A percentile compares a stretch with the other conserved stretches of the same genome.
These are phyloP conservation scores for Gorsachius goisagi DNA, from an alignment of 2,113 vertebrate species.

Conservation along the genomic window DNA sequence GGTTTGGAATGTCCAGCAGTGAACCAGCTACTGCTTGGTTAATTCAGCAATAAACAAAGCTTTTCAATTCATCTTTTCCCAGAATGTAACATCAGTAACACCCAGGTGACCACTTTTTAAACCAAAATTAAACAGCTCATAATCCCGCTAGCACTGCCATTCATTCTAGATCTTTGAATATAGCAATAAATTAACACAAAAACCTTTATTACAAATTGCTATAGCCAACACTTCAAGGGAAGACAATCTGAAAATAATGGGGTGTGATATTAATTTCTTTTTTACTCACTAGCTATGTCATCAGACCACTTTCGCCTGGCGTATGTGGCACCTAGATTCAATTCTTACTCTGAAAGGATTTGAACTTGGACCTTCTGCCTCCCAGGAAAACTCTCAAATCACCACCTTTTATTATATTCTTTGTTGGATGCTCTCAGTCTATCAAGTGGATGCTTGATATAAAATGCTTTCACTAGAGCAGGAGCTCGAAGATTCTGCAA, in stretches of 20 bases:
- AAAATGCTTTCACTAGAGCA: neutral
- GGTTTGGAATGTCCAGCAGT: neutral
- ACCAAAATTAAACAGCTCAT: neutral
- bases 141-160: neutral
- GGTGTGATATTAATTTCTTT: neutral
- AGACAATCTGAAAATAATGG: neutral
- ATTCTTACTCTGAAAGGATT: neutral
- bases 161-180: neutral
- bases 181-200: neutral
- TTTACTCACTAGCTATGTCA: neutral
- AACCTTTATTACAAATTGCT: neutral
- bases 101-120: neutral
- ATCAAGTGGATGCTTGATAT: neutral
- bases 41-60: neutral
- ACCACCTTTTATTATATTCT: neutral
- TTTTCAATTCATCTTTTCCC: neutral
- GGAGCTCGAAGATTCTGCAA: neutral
- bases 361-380: neutral
- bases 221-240: neutral
- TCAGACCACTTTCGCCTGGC: neutral
- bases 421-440: neutral
- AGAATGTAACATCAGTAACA: neutral
- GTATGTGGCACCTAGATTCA: neutral
- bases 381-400: neutral
- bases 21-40: neutral